Percentiles rank a stretch among this genome's conserved stretches.
These are phyloP conservation scores for Melipona quadrifasciata DNA, from an alignment of 1,140 invertebrate genomes.

Conservation along the genomic window DNA sequence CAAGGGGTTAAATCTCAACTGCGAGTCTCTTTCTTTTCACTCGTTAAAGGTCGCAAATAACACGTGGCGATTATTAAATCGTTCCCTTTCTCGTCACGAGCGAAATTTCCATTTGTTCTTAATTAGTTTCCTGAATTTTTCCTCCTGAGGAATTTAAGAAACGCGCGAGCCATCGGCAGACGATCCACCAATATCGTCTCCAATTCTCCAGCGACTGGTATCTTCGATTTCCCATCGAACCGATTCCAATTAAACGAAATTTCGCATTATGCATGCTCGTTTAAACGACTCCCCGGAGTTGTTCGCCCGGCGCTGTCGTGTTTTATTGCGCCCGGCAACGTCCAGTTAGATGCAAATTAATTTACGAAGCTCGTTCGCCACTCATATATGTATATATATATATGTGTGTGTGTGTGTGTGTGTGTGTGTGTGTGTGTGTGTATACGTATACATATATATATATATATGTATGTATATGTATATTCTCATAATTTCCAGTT, in stretches of 20 bases:
- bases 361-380: constrained; percentile 11
- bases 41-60: too few relatives aligned
- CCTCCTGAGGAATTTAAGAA: neutral
- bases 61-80: too few relatives aligned
- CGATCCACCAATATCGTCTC: neutral
- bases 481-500: constrained; percentile 39
- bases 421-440: too few relatives aligned
- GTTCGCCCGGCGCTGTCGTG: neutral
- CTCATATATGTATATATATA: neutral
- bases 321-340: constrained; percentile 35
- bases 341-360: constrained; percentile 46
- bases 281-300: constrained; percentile 36
- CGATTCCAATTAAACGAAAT: constrained; percentile 13
- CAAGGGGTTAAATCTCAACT: too few relatives aligned
- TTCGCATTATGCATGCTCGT: constrained; percentile 16
- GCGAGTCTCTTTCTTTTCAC: too few relatives aligned
- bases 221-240: neutral
- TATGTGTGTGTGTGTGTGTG: too few relatives aligned
- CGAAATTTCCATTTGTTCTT: too few relatives aligned
- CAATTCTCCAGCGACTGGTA: neutral
- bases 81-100: too few relatives aligned
- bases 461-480: neutral
- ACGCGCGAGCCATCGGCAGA: neutral
- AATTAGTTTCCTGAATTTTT: too few relatives aligned
- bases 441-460: too few relatives aligned